Conservation (phyloP, 2,888 invertebrate species). For the Sinodicranocentrus sp. region DNA sequence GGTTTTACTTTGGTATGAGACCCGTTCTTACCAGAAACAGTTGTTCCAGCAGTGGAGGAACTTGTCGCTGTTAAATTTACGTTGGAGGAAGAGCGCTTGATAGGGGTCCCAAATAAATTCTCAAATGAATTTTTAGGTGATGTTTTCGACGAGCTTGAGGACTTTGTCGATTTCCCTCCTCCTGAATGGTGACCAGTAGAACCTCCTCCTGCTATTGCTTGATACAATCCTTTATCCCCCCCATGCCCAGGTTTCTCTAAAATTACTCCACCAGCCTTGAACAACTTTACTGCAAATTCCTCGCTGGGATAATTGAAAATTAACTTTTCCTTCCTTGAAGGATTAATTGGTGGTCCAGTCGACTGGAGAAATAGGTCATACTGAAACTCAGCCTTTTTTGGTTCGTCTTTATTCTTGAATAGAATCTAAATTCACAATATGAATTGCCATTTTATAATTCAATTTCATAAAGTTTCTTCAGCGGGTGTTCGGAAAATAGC, state of each 20-base stretch:
- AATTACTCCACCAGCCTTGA: slow-evolving; percentile 88
- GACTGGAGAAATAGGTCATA: slow-evolving; percentile 93
- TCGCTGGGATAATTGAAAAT: slow-evolving; percentile 92
- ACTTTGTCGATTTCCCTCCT: slow-evolving; percentile 72
- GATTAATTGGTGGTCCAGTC: slow-evolving; percentile 85
- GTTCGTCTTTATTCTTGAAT: slow-evolving; percentile 92
- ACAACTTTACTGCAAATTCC: slow-evolving; percentile 91
- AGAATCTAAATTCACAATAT: slow-evolving; percentile 64
- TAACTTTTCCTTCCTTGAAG: slow-evolving; percentile 88
- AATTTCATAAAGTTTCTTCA: too few relatives aligned
- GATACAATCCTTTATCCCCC: slow-evolving; percentile 56
- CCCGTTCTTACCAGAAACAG: slow-evolving; percentile 66
- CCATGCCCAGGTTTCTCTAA: slow-evolving; percentile 67
- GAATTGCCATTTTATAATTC: too few relatives aligned
- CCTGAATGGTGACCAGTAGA: slow-evolving; percentile 63
- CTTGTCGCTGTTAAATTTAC: slow-evolving; percentile 49
- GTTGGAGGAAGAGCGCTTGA: slow-evolving; percentile 80
- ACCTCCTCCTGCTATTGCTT: slow-evolving; percentile 59
- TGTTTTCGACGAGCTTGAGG: slow-evolving; percentile 69
- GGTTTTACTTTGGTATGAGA: slow-evolving; percentile 67
- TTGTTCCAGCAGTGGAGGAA: slow-evolving; percentile 38
- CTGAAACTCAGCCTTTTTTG: slow-evolving; percentile 85
- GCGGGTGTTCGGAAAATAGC: too few relatives aligned
- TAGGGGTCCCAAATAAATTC: slow-evolving; percentile 90
- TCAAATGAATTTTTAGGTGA: slow-evolving; percentile 83